A percentile compares a stretch with the other conserved stretches of the same genome.
These are phyloP conservation scores for Sinosuthora webbiana DNA, from an alignment of 2,113 vertebrate genomes.

Conservation along the genomic window DNA sequence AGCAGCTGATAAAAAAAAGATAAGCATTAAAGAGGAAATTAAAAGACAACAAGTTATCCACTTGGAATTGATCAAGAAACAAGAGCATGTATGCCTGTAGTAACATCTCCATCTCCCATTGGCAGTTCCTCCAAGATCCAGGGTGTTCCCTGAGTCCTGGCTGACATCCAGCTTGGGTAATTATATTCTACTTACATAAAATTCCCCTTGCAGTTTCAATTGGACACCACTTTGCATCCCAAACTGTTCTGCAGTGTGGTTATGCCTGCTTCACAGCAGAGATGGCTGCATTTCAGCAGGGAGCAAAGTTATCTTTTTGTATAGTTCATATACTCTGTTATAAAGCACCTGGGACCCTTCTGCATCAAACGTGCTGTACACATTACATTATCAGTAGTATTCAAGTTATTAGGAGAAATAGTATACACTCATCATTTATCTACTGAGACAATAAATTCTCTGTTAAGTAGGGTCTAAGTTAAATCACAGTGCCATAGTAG, in stretches of 20 bases:
- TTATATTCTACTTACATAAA: slow-evolving; percentile 59
- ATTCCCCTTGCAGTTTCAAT: slow-evolving; percentile 51
- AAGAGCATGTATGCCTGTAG: slow-evolving; percentile 32
- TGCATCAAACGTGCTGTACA: neutral
- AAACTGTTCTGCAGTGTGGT: slow-evolving; percentile 3
- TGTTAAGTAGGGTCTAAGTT: slow-evolving; percentile 43
- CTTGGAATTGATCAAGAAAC: slow-evolving; percentile 52
- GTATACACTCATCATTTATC: slow-evolving; percentile 54
- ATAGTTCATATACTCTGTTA: slow-evolving; percentile 22
- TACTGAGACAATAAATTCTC: slow-evolving; percentile 54
- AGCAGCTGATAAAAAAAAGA: slow-evolving; percentile 39
- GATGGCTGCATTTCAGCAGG: slow-evolving; percentile 28
- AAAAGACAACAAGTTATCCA: slow-evolving; percentile 40
- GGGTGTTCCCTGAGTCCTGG: slow-evolving; percentile 52
- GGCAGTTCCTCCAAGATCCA: slow-evolving; percentile 45
- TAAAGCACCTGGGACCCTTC: slow-evolving; percentile 53
- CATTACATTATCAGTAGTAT: slow-evolving; percentile 37
- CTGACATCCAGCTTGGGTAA: slow-evolving; percentile 58
- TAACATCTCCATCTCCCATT: slow-evolving; percentile 57
- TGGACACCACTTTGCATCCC: slow-evolving; percentile 41
- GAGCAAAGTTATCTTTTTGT: slow-evolving; percentile 47
- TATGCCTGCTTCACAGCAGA: slow-evolving; percentile 21
- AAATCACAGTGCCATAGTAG: slow-evolving; percentile 42
- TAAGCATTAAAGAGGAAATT: slow-evolving; percentile 50
- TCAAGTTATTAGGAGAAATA: slow-evolving; percentile 45